Evolutionary conservation across 1,140 invertebrate genomes (phyloP).

Genomic region (Ips typographus): DNA sequence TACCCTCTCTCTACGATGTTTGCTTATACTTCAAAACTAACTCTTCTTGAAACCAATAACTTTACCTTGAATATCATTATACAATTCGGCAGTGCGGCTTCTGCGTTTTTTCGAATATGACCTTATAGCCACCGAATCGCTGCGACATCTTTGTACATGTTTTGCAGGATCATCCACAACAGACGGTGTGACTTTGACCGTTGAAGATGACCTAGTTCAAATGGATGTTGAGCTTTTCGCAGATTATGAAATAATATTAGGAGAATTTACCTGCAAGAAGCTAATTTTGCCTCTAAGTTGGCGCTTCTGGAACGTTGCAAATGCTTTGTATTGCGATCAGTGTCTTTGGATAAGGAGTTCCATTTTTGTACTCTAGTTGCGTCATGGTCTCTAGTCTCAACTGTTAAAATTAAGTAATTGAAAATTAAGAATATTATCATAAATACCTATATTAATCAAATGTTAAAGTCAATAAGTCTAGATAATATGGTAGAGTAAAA

Average conservation of each 20-base stretch:
- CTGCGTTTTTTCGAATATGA: neutral
- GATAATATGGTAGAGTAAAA: neutral
- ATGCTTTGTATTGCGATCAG: neutral
- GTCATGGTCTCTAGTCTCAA: constrained; percentile 50
- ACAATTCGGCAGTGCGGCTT: neutral
- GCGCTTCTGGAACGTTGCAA: constrained; percentile 13
- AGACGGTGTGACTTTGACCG: neutral
- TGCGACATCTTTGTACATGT: constrained; percentile 28
- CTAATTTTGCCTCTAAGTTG: constrained; percentile 1
- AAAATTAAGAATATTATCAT: too few relatives aligned
- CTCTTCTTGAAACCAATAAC: too few relatives aligned
- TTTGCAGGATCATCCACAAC: constrained; percentile 5
- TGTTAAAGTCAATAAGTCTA: neutral
- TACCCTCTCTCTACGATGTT: too few relatives aligned
- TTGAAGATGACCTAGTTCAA: neutral
- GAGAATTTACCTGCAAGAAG: neutral
- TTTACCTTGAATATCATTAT: too few relatives aligned
- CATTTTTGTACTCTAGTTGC: constrained; percentile 41
- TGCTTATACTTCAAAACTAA: too few relatives aligned
- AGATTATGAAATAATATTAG: too few relatives aligned
- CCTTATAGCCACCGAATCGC: constrained; percentile 17
- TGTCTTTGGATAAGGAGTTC: constrained; percentile 12
- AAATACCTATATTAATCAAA: too few relatives aligned
- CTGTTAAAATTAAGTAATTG: constrained; percentile 22
- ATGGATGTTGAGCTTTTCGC: too few relatives aligned